These are phyloP conservation scores for Oithona nana DNA, from an alignment of 2,888 invertebrate genomes.

Conservation along the genomic window DNA sequence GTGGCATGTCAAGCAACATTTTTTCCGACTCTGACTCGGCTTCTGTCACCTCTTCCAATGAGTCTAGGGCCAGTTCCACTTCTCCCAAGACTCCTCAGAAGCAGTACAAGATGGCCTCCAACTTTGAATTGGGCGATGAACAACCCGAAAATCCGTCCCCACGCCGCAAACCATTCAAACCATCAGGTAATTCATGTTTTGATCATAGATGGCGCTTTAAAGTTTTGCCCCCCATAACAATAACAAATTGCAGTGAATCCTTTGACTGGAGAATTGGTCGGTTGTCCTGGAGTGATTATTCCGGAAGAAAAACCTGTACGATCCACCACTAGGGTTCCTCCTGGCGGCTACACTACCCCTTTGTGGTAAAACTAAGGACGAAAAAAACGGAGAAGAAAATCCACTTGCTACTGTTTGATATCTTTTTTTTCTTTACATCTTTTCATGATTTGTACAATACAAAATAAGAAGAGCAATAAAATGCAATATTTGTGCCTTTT, in stretches of 20 bases:
- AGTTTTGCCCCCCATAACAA: no score
- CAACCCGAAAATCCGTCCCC: not conserved
- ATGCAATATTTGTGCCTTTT: not conserved
- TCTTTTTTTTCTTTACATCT: no score
- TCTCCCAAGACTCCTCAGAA: not conserved
- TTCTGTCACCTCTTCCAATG: not conserved
- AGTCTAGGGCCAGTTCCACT: not conserved
- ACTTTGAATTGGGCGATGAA: not conserved
- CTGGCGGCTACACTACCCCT: not conserved
- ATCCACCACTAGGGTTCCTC: not conserved
- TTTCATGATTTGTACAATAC: no score
- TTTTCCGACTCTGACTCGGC: not conserved
- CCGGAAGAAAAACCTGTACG: not conserved
- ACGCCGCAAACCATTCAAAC: not conserved
- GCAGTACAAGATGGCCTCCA: not conserved
- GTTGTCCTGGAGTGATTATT: not conserved
- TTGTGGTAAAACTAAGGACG: not conserved
- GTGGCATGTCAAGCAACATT: not conserved
- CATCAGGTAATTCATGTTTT: not conserved
- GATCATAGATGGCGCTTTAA: not conserved
- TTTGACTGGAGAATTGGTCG: conserved; percentile 3
- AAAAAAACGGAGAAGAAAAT: not conserved
- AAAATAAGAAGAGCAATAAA: not conserved
- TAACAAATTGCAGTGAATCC: not conserved
- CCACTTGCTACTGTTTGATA: no score